Conservation (phyloP, 92 coral and sea anemone genomes). For the Zoanthus sociatus region DNA sequence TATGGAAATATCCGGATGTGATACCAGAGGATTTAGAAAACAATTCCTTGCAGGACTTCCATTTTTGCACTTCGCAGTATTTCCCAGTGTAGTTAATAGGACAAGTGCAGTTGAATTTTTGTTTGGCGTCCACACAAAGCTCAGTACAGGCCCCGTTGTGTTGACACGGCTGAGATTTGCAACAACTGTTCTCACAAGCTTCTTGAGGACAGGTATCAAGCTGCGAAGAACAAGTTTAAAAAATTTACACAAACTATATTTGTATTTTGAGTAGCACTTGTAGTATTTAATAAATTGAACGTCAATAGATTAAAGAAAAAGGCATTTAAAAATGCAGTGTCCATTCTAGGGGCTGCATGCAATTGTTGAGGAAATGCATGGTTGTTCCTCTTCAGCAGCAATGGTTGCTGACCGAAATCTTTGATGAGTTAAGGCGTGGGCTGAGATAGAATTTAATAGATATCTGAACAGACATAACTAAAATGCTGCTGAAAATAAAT, state of each 20-base stretch:
- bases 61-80: constrained; percentile 11
- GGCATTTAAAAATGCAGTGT: no score
- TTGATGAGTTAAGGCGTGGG: no score
- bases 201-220: constrained; percentile 1
- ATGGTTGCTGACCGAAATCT: no score
- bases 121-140: neutral
- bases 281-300: neutral
- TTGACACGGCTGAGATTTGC: constrained; percentile 28
- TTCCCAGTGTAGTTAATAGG: constrained; percentile 5
- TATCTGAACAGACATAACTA: no score
- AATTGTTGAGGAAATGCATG: no score
- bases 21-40: neutral
- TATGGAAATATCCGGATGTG: neutral
- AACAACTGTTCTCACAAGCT: constrained; percentile 18
- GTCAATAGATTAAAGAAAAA: no score
- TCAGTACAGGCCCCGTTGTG: constrained; percentile 4
- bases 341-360: no score
- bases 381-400: no score
- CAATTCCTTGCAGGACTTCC: constrained; percentile 18
- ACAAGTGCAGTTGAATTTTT: constrained; percentile 25
- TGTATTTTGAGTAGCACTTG: neutral
- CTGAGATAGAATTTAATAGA: no score
- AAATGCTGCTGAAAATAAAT: no score
- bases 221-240: neutral
- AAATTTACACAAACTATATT: neutral